A percentile compares a stretch with the other conserved stretches of the same genome.
phyloP scores from a whole-genome alignment of 2,113 vertebrate genomes.

The Penelope pileata region DNA sequence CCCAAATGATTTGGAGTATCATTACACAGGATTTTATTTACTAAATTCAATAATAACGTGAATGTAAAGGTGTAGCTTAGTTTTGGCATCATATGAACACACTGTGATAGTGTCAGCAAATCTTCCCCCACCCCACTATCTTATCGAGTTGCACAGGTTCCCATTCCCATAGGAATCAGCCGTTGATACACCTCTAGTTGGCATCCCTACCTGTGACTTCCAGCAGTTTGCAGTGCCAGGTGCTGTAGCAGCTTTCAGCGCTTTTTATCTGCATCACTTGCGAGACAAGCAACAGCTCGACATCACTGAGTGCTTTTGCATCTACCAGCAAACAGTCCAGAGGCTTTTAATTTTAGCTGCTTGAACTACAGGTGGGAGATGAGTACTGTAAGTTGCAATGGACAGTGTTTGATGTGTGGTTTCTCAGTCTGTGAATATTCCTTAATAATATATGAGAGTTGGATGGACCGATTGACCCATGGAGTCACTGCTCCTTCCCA shows the following conservation, averaged over 20 bases:
- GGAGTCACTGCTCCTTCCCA: background rate
- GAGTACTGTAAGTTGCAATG: background rate
- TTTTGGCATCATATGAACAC: background rate
- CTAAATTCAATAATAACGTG: background rate
- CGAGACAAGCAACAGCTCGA: background rate
- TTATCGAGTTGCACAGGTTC: background rate
- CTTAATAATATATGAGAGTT: background rate
- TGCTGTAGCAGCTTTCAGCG: background rate
- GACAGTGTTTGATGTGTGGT: background rate
- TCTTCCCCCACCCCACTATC: background rate
- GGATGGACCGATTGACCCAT: fast-evolving
- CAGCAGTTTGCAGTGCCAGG: background rate
- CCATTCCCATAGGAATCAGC: background rate
- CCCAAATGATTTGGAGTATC: background rate
- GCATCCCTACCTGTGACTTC: background rate
- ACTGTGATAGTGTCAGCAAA: background rate
- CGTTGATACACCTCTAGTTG: background rate
- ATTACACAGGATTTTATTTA: background rate
- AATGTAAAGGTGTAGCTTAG: background rate
- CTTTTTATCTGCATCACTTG: background rate
- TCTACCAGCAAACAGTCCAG: background rate
- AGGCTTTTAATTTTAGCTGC: background rate
- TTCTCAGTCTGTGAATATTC: background rate
- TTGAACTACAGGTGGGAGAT: background rate
- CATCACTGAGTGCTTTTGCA: background rate